A percentile compares a stretch with the other conserved stretches of the same genome.
Conservation (phyloP, 2,888 invertebrate genomes). For the Omphaloscelis lunosa region DNA sequence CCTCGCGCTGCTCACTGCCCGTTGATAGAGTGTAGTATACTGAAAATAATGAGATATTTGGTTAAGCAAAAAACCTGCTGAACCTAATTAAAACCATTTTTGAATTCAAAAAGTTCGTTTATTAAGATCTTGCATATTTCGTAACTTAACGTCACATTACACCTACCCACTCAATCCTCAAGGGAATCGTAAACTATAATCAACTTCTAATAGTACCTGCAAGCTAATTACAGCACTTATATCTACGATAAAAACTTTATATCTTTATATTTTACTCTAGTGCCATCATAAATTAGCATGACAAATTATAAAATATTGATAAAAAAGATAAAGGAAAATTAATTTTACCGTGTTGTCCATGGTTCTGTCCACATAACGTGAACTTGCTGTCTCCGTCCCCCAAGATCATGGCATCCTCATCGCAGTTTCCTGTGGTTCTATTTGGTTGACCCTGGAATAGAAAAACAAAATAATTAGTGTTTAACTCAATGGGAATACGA, state of each 20-base stretch:
- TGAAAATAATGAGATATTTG: conserved; percentile 76
- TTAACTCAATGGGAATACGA: too few relatives aligned
- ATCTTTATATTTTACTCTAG: too few relatives aligned
- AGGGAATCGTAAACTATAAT: neutral
- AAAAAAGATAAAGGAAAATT: neutral
- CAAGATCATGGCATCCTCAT: conserved; percentile 93
- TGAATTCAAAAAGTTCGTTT: neutral
- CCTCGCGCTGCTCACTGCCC: conserved; percentile 79
- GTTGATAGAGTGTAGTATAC: conserved; percentile 93
- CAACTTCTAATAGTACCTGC: neutral
- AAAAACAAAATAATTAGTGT: neutral
- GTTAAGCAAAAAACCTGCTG: neutral
- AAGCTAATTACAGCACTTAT: neutral
- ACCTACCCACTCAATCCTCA: neutral
- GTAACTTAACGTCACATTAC: neutral
- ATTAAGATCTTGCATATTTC: neutral
- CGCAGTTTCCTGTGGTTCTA: conserved; percentile 94
- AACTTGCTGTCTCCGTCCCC: conserved; percentile 91
- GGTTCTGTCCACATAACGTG: conserved; percentile 95
- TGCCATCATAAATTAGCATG: neutral
- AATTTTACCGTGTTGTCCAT: conserved; percentile 94
- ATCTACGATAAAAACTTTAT: neutral
- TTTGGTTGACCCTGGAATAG: conserved; percentile 94
- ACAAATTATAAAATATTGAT: neutral
- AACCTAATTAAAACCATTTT: neutral